phyloP scores from a whole-genome alignment of 1,140 invertebrate genomes.

The Procambarus clarkii region DNA sequence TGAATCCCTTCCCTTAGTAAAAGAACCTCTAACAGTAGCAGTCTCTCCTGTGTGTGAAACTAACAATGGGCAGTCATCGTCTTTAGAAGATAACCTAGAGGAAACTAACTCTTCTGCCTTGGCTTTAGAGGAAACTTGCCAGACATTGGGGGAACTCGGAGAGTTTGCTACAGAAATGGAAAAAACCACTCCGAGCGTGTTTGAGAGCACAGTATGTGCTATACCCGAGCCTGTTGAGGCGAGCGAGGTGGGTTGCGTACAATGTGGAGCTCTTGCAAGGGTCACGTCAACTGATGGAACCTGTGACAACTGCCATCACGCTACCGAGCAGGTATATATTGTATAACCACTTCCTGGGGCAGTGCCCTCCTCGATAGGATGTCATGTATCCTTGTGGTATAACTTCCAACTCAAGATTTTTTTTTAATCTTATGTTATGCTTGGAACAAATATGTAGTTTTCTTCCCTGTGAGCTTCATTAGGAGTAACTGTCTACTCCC shows the following conservation, averaged over 20 bases:
- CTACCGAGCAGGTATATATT: slow-evolving; percentile 59
- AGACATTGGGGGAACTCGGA: not conserved
- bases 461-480: slow-evolving; percentile 28
- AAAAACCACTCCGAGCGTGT: slow-evolving; percentile 26
- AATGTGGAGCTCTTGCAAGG: slow-evolving; percentile 49
- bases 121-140: not conserved
- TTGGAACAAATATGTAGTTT: not conserved
- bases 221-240: slow-evolving; percentile 54
- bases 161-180: slow-evolving; percentile 1
- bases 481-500: slow-evolving; percentile 28
- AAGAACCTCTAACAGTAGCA: slow-evolving; percentile 45
- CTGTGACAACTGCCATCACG: slow-evolving; percentile 51
- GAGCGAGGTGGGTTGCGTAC: slow-evolving; percentile 54
- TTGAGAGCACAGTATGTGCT: slow-evolving; percentile 26
- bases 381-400: slow-evolving; percentile 34
- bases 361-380: not conserved
- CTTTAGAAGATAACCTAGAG: slow-evolving; percentile 22
- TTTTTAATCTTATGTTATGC: not conserved
- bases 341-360: slow-evolving; percentile 18
- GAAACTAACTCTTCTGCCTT: not conserved
- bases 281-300: slow-evolving; percentile 54
- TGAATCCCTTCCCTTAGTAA: slow-evolving; percentile 33
- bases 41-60: slow-evolving; percentile 41
- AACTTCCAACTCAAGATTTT: not conserved
- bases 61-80: not conserved